Evolutionary conservation across 2,113 vertebrate genomes (phyloP).

Genomic region (Coracopsis vasa): DNA sequence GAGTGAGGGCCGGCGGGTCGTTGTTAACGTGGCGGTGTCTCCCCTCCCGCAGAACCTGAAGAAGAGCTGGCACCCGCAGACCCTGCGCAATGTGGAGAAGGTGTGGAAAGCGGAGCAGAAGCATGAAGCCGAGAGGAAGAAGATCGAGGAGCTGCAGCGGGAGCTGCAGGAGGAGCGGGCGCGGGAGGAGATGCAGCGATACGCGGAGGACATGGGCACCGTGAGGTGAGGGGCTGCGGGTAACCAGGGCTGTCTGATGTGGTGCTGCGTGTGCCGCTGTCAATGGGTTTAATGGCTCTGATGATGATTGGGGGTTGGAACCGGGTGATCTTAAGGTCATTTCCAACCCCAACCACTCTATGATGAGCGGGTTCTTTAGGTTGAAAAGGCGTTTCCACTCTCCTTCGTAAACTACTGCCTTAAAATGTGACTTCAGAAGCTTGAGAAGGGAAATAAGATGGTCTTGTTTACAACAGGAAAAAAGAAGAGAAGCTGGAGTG

Average conservation of each 20-base stretch:
- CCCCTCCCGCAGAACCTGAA: conserved; percentile 84
- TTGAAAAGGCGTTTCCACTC: fast-evolving
- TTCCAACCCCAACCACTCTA: not conserved
- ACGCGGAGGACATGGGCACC: conserved; percentile 86
- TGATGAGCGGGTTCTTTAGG: not conserved
- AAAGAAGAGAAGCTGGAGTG: conserved; percentile 95
- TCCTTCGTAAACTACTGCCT: fast-evolving
- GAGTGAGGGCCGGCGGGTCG: fast-evolving
- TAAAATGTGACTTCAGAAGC: not conserved
- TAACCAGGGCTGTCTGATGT: not conserved
- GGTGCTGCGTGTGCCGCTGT: not conserved
- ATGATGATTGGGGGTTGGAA: not conserved
- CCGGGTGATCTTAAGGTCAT: not conserved
- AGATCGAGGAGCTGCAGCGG: conserved; percentile 96
- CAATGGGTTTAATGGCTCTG: not conserved
- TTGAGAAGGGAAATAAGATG: not conserved
- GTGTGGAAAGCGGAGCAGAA: conserved; percentile 99
- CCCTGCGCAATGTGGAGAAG: conserved; percentile 95
- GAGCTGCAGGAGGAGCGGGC: conserved; percentile 92
- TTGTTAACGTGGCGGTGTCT: not conserved
- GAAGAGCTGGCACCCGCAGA: conserved; percentile 99
- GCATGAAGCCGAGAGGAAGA: conserved; percentile 89
- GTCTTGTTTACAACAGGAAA: conserved; percentile 72
- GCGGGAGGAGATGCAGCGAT: conserved; percentile 92
- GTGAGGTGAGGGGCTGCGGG: conserved; percentile 71